Percentiles rank a stretch among this genome's conserved stretches.
These are phyloP conservation scores for Caranx ignobilis DNA, from an alignment of 2,113 vertebrate species.

Conservation along the genomic window DNA sequence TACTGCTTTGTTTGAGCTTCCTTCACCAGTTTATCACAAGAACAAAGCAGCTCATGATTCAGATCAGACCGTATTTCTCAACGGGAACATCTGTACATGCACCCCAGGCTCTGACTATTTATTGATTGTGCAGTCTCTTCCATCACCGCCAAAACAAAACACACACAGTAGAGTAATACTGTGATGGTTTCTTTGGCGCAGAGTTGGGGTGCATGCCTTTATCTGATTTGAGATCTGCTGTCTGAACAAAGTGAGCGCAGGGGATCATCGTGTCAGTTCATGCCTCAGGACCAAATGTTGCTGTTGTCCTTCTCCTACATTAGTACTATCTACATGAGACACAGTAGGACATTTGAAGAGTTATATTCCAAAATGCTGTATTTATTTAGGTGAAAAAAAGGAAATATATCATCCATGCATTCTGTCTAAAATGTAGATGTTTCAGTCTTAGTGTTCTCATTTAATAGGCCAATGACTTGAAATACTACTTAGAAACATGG, in stretches of 20 bases:
- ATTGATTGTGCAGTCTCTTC: not conserved
- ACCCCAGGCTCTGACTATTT: not conserved
- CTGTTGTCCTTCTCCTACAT: constrained; percentile 40
- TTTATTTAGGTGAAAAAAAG: not conserved
- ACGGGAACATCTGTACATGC: not conserved
- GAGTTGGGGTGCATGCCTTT: not conserved
- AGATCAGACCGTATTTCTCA: not conserved
- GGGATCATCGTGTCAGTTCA: constrained; percentile 11
- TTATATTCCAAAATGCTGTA: constrained; percentile 24
- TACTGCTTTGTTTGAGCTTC: constrained; percentile 13
- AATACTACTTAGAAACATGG: constrained; percentile 17
- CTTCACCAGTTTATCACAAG: not conserved
- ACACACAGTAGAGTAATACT: not conserved
- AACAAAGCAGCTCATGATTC: not conserved
- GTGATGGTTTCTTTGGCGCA: not conserved
- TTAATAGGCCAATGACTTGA: constrained; percentile 50
- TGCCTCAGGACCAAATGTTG: constrained; percentile 13
- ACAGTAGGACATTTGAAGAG: constrained; percentile 24
- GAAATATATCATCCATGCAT: constrained; percentile 9
- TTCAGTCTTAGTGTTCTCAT: constrained; percentile 26
- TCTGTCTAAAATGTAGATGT: constrained; percentile 19
- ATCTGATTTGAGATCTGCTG: constrained; percentile 34
- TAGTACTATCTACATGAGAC: constrained; percentile 67
- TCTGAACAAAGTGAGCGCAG: not conserved
- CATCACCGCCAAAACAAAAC: not conserved